Base-by-base conservation (phyloP, 2,888 invertebrate species). In the Lasioglossum calceatum region DNA sequence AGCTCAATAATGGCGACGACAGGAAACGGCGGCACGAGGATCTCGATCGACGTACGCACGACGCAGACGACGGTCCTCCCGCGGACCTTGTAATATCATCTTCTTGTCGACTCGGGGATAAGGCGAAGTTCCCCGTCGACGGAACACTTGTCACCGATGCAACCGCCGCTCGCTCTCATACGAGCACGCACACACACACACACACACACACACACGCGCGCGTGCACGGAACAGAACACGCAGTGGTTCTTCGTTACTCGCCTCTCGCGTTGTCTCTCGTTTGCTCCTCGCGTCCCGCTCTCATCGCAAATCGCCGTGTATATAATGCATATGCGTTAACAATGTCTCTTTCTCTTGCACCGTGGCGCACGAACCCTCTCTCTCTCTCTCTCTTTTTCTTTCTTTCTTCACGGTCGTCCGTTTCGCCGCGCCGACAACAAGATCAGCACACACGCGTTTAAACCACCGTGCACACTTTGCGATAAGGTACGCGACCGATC, bases 71-170 rank as follows among this genome's bases (percentile, higher is more conserved):
- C 81, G 85, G 61, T 72, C 78, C 70, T 80, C 80, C 71, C 14
- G 71, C 71, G 78, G 82, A 87, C 78, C 81, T 84, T 87, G 77
- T 89, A 85, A 89, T 92, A 91, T 92, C 92, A 90, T 92, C 89
- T 87, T 92, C 87, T 81, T 87, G 88, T 87, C 83, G 83, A 87
- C 79, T 83, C 78, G 85, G 85, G 81, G 85, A 86, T 81, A 75
- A 84, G 79, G 73, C 81, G 71, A 82, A 80, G 27, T 73, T 82
- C 82, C 80, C 81, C 88, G 75, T 76, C 78, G 77, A 82, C 86
- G 77, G 84, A 87, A 80, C 83, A 79, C 85, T 90, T 87, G 90
- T 89, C 90, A 89, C 90, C 87, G 90, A 64, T 79, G 76, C 64
- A 77, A 83, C 82, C 79, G 85, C 64, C 58, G 78, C 80, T 80